A percentile compares a stretch with the other conserved stretches of the same genome.
Conservation (phyloP, 2,797 vertebrate species). For the Cirrhinus mrigala region DNA sequence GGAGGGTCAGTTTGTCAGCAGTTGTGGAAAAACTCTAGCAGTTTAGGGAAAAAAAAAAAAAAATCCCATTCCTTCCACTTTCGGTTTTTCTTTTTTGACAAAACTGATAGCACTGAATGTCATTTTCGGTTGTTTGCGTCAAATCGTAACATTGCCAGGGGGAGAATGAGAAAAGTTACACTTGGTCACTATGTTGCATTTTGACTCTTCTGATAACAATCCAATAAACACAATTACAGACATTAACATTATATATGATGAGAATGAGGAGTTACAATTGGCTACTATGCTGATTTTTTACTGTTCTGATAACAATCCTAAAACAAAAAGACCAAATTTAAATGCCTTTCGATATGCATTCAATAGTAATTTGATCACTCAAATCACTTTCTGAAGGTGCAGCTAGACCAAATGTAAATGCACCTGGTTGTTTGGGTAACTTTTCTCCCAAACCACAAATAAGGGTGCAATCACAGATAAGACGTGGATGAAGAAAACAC, state of each 20-base stretch:
- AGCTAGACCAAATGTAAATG: not conserved
- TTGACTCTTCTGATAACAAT: too few relatives aligned
- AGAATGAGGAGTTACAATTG: not conserved
- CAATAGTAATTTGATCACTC: not conserved
- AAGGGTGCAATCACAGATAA: not conserved
- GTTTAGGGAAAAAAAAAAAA: not conserved
- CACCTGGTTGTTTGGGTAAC: not conserved
- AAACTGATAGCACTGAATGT: constrained; percentile 1
- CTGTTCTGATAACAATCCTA: not conserved
- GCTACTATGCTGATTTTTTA: not conserved
- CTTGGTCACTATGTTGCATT: too few relatives aligned
- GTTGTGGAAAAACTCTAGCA: constrained; percentile 25
- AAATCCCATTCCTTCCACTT: not conserved
- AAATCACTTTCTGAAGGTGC: not conserved
- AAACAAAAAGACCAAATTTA: not conserved
- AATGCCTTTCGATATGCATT: not conserved
- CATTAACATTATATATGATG: too few relatives aligned
- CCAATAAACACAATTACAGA: not conserved
- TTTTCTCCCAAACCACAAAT: not conserved
- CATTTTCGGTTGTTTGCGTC: not conserved
- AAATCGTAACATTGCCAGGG: not conserved
- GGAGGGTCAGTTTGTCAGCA: constrained; percentile 40
- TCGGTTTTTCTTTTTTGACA: not conserved
- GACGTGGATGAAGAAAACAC: not conserved
- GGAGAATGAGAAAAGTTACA: not conserved